phyloP scores from a whole-genome alignment of 2,888 invertebrate species.

The Catotricha subobsoleta region DNA sequence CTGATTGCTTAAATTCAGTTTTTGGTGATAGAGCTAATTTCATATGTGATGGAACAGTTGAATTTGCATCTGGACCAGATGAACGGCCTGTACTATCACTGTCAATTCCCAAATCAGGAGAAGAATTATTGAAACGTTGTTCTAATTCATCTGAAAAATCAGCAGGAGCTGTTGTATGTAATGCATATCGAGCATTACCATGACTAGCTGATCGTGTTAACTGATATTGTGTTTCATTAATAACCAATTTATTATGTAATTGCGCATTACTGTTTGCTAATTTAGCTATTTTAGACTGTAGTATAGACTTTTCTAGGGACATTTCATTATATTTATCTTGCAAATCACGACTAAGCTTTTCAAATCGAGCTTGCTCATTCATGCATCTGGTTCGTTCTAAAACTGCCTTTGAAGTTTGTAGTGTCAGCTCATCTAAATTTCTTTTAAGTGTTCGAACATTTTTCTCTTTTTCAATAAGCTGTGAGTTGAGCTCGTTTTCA shows the following conservation, averaged over 20 bases:
- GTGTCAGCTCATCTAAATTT: constrained; percentile 49
- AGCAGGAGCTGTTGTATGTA: constrained; percentile 25
- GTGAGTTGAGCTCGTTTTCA: constrained; percentile 27
- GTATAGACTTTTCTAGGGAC: constrained; percentile 24
- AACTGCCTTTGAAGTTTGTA: constrained; percentile 55
- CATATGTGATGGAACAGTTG: background rate
- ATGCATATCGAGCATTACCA: background rate
- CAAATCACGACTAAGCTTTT: constrained; percentile 41
- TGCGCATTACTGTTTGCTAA: constrained; percentile 23
- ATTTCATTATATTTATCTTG: constrained; percentile 32
- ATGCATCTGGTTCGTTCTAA: constrained; percentile 54
- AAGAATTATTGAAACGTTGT: constrained; percentile 33
- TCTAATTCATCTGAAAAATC: constrained; percentile 31
- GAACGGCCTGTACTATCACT: constrained; percentile 39
- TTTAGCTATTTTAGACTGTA: constrained; percentile 20
- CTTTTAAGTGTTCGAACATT: constrained; percentile 40
- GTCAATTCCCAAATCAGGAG: constrained; percentile 80
- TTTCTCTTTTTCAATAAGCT: constrained; percentile 27
- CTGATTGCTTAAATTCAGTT: background rate
- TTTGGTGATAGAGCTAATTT: background rate
- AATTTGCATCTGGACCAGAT: background rate
- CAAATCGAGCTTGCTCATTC: constrained; percentile 48
- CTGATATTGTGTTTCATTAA: background rate
- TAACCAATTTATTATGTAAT: constrained; percentile 19
- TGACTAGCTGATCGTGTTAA: constrained; percentile 1